These are phyloP conservation scores for Morpho deidamia DNA, from an alignment of 2,888 invertebrate species.

Conservation along the genomic window DNA sequence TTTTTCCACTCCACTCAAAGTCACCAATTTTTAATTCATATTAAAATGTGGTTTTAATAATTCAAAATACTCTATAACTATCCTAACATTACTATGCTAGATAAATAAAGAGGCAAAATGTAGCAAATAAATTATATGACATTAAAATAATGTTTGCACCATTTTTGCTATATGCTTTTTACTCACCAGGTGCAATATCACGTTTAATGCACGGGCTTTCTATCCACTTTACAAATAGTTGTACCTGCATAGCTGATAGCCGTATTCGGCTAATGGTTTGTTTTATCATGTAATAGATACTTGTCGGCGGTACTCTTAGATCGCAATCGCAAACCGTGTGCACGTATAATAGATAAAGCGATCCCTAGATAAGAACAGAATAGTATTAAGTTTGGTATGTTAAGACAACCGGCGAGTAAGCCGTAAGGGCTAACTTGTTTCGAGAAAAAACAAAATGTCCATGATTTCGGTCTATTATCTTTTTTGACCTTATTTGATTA, in stretches of 20 bases:
- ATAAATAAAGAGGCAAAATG: too few relatives aligned
- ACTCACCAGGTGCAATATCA: background rate
- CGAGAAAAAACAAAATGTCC: background rate
- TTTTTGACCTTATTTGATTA: too few relatives aligned
- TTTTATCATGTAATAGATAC: constrained; percentile 18
- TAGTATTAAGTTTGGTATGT: background rate
- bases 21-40: too few relatives aligned
- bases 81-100: too few relatives aligned
- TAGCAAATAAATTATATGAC: too few relatives aligned
- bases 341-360: constrained; percentile 21
- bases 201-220: background rate
- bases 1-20: too few relatives aligned
- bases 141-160: too few relatives aligned
- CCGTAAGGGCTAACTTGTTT: background rate
- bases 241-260: constrained; percentile 15
- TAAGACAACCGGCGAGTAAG: background rate
- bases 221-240: background rate
- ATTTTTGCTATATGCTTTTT: too few relatives aligned
- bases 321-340: constrained; percentile 20
- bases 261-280: constrained; percentile 14
- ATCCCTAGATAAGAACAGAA: constrained; percentile 1
- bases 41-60: too few relatives aligned
- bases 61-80: too few relatives aligned
- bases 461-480: too few relatives aligned
- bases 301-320: constrained; percentile 17